These are phyloP conservation scores for Barbus barbus DNA, from an alignment of 2,113 vertebrate species.

Conservation along the genomic window DNA sequence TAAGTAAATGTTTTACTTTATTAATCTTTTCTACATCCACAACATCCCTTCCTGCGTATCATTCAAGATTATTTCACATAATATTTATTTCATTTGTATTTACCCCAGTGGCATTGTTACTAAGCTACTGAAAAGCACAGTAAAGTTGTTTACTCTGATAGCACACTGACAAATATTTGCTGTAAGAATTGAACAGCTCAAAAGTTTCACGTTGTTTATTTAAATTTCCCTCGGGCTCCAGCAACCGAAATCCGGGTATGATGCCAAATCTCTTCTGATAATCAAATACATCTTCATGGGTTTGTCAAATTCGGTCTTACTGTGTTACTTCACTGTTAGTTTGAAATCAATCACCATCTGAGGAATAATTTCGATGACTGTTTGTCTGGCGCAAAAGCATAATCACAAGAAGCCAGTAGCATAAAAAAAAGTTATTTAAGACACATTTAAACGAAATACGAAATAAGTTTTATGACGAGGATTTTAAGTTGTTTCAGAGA, in stretches of 20 bases:
- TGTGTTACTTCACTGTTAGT: neutral
- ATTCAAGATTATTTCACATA: neutral
- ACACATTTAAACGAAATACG: neutral
- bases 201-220: constrained; percentile 22
- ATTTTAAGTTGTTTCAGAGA: neutral
- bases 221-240: constrained; percentile 1
- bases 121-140: neutral
- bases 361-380: neutral
- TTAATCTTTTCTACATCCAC: neutral
- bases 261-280: neutral
- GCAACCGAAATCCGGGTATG: neutral
- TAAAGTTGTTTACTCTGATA: constrained; percentile 18
- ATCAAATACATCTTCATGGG: constrained; percentile 8
- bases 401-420: neutral
- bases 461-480: neutral
- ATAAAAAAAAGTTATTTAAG: neutral
- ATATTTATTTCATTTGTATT: neutral
- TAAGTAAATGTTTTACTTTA: neutral
- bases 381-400: neutral
- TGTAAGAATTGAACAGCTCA: constrained; percentile 11
- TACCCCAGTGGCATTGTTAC: neutral
- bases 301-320: neutral
- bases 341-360: neutral
- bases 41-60: neutral
- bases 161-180: constrained; percentile 20